Evolutionary conservation across 2,797 vertebrate species (phyloP).

Genomic region (Notolepis coatsorum): DNA sequence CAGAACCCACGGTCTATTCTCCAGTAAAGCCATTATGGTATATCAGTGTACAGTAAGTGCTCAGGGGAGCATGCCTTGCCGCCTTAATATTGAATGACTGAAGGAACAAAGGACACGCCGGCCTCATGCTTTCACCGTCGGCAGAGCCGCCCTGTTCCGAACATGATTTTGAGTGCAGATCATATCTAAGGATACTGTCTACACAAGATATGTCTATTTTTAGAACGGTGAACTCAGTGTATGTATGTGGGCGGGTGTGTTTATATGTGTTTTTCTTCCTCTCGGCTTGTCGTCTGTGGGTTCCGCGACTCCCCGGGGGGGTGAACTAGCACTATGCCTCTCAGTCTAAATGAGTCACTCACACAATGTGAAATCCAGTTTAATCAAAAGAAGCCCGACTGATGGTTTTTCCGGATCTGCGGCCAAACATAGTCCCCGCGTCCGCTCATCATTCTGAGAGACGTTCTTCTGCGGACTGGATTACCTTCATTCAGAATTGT

Average conservation of each 20-base stretch:
- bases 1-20: too few relatives aligned
- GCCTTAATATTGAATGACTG: conserved; percentile 75
- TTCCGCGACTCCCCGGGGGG: conserved; percentile 50
- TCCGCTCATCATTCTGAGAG: too few relatives aligned
- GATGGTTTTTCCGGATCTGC: conserved; percentile 18
- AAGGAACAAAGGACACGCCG: conserved; percentile 46
- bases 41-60: conserved; percentile 65
- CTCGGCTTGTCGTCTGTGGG: conserved; percentile 53
- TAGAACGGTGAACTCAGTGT: conserved; percentile 72
- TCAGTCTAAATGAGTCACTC: conserved; percentile 61
- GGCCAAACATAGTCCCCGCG: conserved; percentile 30
- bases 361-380: conserved; percentile 70
- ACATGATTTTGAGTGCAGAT: conserved; percentile 50
- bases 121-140: conserved; percentile 60
- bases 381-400: conserved; percentile 37
- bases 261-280: conserved; percentile 44
- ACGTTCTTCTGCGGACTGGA: too few relatives aligned
- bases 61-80: conserved; percentile 59
- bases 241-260: conserved; percentile 26
- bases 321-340: conserved; percentile 49
- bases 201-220: conserved; percentile 61
- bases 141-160: conserved; percentile 59
- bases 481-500: too few relatives aligned
- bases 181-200: conserved; percentile 53
- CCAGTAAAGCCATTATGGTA: conserved; percentile 47